Evolutionary conservation across 2,113 vertebrate species (phyloP), one percentile per base, ranked within the genome.

Genomic region (Spheniscus mendiculus): DNA sequence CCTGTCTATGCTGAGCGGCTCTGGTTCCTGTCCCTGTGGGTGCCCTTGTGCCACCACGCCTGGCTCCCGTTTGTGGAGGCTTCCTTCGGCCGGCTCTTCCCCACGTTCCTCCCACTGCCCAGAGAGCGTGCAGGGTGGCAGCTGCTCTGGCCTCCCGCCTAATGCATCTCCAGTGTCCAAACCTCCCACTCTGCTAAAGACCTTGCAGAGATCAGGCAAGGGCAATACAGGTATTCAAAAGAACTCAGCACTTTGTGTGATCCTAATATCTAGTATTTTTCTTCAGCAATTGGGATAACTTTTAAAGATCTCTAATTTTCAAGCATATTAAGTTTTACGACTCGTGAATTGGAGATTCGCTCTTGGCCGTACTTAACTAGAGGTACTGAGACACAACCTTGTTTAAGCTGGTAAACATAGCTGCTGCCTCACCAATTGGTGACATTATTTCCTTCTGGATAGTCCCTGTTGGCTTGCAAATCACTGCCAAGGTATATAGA

Each of bases 391-490:
- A 63, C 79, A 70, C 4, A 19, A 44, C 44, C 66, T 78, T 90
- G 29, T 88, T 95, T 58, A 81, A 93, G 82, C 89, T 86, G 67
- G 74, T 90, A 93, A 96, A 88, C 71, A 70, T 59, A 96, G 91
- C 81, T 94, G 81, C 95, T 87, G 74, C 84, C 89, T 96, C 74
- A 91, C 94, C 82, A 91, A 10, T 32, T 91, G 66, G 89, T 96
- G 89, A 93, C 93, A 90, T 83, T 90, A 93, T 92, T 97, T 97
- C 94, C 94, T 93, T 96, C 77, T 91, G 87, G 53, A 86, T 83
- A 91, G 94, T 96, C 94, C 87, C 95, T 90, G 82, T 86, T 91
- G 94, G 74, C 67, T 88, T 83, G 47, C 74, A 91, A 87, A 56
- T 83, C 40, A 47, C 71, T 96, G 95, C 95, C 91, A 95, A 96